These are phyloP conservation scores for Poecilobothrus nobilitatus DNA, from an alignment of 2,888 invertebrate species.

Conservation along the genomic window DNA sequence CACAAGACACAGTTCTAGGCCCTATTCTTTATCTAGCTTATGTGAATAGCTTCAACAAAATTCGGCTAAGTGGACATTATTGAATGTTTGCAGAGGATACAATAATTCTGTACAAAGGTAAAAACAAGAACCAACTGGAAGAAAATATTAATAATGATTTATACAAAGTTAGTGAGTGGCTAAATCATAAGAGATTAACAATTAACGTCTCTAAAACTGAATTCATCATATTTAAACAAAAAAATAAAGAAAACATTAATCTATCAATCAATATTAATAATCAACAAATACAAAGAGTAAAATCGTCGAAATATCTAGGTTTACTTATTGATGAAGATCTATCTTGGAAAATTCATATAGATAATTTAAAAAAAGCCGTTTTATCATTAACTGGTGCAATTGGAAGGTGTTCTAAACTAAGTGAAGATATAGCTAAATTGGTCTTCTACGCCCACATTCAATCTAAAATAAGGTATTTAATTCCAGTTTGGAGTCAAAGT, in stretches of 20 bases:
- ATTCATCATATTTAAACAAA: not conserved
- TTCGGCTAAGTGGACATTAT: not conserved
- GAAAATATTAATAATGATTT: not conserved
- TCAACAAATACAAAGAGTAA: not conserved
- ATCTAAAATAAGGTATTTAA: too few species aligned
- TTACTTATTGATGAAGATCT: not conserved
- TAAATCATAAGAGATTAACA: not conserved
- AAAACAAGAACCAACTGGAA: not conserved
- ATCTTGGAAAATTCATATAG: not conserved
- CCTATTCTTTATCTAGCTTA: conserved; percentile 7
- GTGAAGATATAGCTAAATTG: too few species aligned
- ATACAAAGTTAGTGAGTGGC: not conserved
- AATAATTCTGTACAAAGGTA: not conserved
- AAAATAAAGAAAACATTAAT: not conserved
- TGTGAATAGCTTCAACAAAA: conserved; percentile 7
- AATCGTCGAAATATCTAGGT: conserved; percentile 1
- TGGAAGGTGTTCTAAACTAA: too few species aligned
- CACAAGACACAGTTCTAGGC: conserved; percentile 11
- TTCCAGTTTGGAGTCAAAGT: too few species aligned
- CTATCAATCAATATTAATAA: not conserved
- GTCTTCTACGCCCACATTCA: too few species aligned
- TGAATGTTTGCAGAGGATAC: conserved; percentile 7
- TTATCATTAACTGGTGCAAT: not conserved
- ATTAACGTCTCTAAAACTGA: conserved; percentile 8
- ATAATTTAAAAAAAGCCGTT: not conserved